Conservation (phyloP, 2,888 invertebrate genomes). For the Eupeodes luniger region DNA sequence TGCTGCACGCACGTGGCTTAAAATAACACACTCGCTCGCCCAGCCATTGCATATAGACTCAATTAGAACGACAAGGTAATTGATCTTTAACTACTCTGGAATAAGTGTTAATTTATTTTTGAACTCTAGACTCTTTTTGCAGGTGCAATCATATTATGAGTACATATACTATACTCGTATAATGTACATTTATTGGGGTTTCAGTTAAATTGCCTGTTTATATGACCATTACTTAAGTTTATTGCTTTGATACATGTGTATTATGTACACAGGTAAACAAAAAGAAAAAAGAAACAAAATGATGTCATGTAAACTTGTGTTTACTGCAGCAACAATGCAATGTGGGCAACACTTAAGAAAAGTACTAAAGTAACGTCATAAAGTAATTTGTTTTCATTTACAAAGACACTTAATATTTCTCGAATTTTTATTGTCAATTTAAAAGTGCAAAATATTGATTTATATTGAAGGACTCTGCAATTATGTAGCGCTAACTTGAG, state of each 20-base stretch:
- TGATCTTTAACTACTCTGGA: conserved; percentile 39
- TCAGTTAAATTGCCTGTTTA: conserved; percentile 12
- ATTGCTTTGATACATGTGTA: background rate
- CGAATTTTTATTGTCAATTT: no score
- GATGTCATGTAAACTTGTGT: conserved; percentile 6
- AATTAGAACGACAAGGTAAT: conserved; percentile 52
- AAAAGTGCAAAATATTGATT: no score
- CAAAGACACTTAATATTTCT: no score
- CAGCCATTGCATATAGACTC: conserved; percentile 11
- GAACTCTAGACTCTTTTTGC: conserved; percentile 29
- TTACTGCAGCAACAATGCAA: background rate
- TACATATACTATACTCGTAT: no score
- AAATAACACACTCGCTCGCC: conserved; percentile 1
- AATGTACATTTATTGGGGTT: no score
- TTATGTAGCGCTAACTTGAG: no score
- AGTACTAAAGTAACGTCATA: background rate
- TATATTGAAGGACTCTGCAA: no score
- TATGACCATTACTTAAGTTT: conserved; percentile 1
- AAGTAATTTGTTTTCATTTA: no score
- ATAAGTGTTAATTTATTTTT: conserved; percentile 33
- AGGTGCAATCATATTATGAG: background rate
- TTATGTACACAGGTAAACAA: background rate
- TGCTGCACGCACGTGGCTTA: conserved; percentile 44
- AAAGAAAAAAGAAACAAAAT: background rate
- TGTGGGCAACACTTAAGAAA: background rate